Evolutionary conservation across 2,113 vertebrate species (phyloP).

Genomic region (Pseudonaja textilis): DNA sequence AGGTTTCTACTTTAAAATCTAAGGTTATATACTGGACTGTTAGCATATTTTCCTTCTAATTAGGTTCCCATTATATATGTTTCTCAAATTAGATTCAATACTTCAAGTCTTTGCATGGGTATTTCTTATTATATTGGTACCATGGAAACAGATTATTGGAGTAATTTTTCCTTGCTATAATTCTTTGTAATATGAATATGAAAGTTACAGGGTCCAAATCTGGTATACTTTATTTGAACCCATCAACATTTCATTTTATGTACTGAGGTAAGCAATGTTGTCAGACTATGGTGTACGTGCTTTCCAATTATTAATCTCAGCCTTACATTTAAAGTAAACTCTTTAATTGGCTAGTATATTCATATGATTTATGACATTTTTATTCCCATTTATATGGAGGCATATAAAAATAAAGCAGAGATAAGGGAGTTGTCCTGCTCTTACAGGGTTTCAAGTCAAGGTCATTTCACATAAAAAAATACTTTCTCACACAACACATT

Average conservation of each 20-base stretch:
- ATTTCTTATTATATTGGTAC: conserved; percentile 1
- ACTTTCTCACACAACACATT: background rate
- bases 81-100: background rate
- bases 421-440: background rate
- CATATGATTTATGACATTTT: background rate
- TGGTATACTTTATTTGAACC: background rate
- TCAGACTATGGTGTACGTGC: background rate
- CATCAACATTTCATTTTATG: background rate
- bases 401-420: background rate
- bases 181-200: background rate
- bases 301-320: background rate
- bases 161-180: background rate
- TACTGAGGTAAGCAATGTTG: background rate
- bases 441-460: background rate
- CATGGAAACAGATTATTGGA: background rate
- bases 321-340: background rate
- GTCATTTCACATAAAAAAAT: background rate
- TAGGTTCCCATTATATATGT: background rate
- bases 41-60: background rate
- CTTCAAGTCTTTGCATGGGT: background rate
- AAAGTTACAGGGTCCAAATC: background rate
- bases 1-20: background rate
- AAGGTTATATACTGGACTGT: background rate
- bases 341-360: background rate
- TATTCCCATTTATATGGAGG: background rate